Conservation (phyloP, 2,797 vertebrate genomes). For the Tadarida brasiliensis region DNA sequence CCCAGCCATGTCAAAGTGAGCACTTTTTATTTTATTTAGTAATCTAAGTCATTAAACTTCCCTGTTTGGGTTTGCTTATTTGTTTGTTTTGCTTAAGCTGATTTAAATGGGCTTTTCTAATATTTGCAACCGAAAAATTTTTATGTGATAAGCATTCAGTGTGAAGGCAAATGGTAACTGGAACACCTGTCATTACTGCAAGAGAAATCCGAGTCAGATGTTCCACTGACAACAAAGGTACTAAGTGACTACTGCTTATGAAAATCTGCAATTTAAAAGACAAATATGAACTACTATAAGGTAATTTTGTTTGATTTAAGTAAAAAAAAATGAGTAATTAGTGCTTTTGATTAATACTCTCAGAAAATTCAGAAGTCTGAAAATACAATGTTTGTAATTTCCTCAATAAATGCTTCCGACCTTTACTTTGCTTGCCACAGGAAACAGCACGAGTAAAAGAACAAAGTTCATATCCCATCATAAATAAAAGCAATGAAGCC, state of each 20-base stretch:
- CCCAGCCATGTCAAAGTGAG: not conserved
- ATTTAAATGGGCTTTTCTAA: slow-evolving; percentile 13
- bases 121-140: not conserved
- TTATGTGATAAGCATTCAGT: not conserved
- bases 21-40: not conserved
- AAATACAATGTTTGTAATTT: not conserved
- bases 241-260: not conserved
- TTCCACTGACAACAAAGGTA: not conserved
- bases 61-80: not conserved
- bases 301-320: not conserved
- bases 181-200: not conserved
- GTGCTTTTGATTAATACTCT: not conserved
- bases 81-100: not conserved
- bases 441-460: not conserved
- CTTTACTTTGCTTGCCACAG: not conserved
- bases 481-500: not conserved
- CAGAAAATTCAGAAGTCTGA: not conserved
- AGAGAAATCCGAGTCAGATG: not conserved
- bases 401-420: not conserved
- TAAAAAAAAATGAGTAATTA: not conserved
- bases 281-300: not conserved
- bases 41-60: not conserved
- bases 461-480: not conserved
- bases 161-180: not conserved
- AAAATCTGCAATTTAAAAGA: not conserved